Base-by-base conservation (phyloP, 2,888 invertebrate genomes). In the Abscondita cerata region DNA sequence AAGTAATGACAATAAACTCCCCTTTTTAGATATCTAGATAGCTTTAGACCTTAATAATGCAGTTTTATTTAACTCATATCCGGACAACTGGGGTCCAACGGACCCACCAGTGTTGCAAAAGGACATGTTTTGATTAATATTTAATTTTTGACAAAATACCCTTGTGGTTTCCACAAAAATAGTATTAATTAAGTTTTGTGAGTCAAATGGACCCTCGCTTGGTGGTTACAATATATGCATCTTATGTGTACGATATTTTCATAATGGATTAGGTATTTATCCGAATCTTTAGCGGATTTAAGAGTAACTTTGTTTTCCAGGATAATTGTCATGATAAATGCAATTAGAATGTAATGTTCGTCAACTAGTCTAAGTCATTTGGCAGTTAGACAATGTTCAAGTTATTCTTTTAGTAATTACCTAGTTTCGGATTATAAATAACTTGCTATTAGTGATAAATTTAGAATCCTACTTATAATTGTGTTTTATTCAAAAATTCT, bases 291-390 rank as follows among this genome's bases (percentile, higher is more conserved):
- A 40, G 40, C 16, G 40, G 40, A 40, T 40, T 40, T 40, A 15
- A 40, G 40, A 40, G 40, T 40, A 13, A 40, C 40, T 40, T 13
- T 40, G 40, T 40, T 40, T 40, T 40, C 40, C 12, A 40, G 2
- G 13, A 1, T 36, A 36, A 36, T 40, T 40, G 13, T 15, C 5
- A 40, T 40, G 11, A 2, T 2, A 3, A 40, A 40, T 12, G 16
- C 40, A 13, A 40, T 40, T 40, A 40, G 40, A 4, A 13, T 40
- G 40, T 12, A 40, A 40, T 13, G 40, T 40, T 40, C 5, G 40
- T 40, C 12, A 15, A 40, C 40, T 40, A 40, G 15, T 40, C 40
- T 40, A 40, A 40, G 40, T 40, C 40, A 40, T 40, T 40, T 40
- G 13, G 13, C 13, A 40, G 40, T 40, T 12, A 13, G 2, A 13